Evolutionary conservation across 92 coral and sea anemone genomes (phyloP).

Genomic region (Paramuricea clavata): DNA sequence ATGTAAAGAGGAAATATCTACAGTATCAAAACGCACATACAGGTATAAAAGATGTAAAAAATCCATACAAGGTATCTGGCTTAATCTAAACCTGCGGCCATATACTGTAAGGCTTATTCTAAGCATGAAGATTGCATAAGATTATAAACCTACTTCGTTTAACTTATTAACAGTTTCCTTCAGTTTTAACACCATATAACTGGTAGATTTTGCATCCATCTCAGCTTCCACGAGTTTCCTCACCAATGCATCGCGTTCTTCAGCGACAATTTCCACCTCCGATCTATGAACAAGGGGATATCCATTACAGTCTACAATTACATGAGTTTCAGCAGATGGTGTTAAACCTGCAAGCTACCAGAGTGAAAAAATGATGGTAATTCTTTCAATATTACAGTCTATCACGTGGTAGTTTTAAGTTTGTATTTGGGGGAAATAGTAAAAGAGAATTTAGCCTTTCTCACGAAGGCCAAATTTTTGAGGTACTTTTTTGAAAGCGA

Average conservation of each 20-base stretch:
- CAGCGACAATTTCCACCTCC: constrained; percentile 81
- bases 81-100: neutral
- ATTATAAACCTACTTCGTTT: constrained; percentile 80
- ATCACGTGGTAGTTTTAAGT: too few relatives aligned
- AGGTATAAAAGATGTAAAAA: too few relatives aligned
- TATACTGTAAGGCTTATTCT: neutral
- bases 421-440: too few relatives aligned
- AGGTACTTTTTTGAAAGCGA: too few relatives aligned
- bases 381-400: too few relatives aligned
- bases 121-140: too few relatives aligned
- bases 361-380: too few relatives aligned
- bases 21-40: too few relatives aligned
- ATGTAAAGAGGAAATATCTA: too few relatives aligned
- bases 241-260: constrained; percentile 80
- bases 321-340: neutral
- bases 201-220: constrained; percentile 91
- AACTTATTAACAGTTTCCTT: constrained; percentile 83
- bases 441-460: too few relatives aligned
- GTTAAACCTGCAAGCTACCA: too few relatives aligned
- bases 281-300: constrained; percentile 55
- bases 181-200: constrained; percentile 81
- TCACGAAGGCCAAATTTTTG: too few relatives aligned
- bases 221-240: constrained; percentile 93
- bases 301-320: neutral
- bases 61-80: neutral